These are phyloP conservation scores for Podarcis muralis DNA, from an alignment of 2,113 vertebrate species.

Conservation along the genomic window DNA sequence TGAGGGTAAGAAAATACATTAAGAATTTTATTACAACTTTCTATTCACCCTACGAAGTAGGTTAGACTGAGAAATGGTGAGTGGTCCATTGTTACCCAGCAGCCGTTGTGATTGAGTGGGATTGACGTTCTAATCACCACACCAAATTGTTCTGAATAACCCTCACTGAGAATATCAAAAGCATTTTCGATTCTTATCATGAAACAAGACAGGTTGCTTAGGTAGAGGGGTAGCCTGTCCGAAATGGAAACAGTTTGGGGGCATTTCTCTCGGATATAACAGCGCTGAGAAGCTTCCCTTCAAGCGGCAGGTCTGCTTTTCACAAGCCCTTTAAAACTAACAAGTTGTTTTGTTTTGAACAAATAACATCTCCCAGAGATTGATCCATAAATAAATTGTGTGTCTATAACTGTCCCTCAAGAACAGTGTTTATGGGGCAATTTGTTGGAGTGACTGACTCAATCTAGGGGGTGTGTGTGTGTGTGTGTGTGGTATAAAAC, in stretches of 20 bases:
- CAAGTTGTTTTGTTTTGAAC: background rate
- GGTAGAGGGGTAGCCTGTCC: background rate
- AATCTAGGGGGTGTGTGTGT: background rate
- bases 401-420: background rate
- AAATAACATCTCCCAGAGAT: background rate
- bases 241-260: background rate
- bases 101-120: too few relatives aligned
- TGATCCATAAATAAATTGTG: background rate
- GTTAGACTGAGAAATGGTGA: background rate
- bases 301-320: background rate
- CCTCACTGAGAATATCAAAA: background rate
- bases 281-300: rapidly evolving
- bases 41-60: background rate
- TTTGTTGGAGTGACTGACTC: constrained; percentile 51
- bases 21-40: background rate
- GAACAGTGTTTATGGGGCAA: background rate
- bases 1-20: background rate
- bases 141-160: background rate
- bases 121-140: background rate
- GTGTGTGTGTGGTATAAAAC: background rate
- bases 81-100: background rate
- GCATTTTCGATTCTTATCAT: background rate
- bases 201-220: background rate
- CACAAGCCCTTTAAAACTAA: background rate
- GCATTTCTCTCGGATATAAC: background rate